Evolutionary conservation across 1,140 invertebrate species (phyloP), one percentile per base, ranked within the genome.

Genomic region (Platyscapa corneri): DNA sequence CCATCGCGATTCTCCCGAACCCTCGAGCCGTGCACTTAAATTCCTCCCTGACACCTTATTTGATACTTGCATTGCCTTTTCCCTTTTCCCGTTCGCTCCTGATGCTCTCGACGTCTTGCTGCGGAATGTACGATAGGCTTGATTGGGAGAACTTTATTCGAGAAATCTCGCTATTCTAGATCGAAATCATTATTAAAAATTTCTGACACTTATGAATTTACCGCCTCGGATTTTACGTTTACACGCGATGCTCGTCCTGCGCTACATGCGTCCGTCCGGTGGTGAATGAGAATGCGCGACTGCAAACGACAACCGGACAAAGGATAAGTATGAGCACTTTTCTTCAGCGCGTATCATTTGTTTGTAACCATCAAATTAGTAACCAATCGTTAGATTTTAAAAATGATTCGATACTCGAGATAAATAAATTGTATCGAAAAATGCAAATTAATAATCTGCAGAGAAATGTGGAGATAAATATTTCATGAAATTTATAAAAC

Each of bases 1-100:
- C 86, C 83, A 85, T 83, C 67, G 46, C 88, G 87, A 89, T 89
- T 90, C 89, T 89, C 89, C 88, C 89, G 49, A 86, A 87, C 83
- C 83, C 67, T 53, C 70, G 53, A 75, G 79, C 70, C 39, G 18
- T 65, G 78, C 53, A 20, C 39, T 64, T 74, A 74, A 64, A 64
- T 74, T 76, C 72, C 76, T 49, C 32, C 49, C 84, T 46, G 84
- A 82, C 84, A 67, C 72, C 39, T 84, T 32, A 42, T 75, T 37
- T 32, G 49, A 32, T 30, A 18, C 18, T 18, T n/a, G 53, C 30
- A 14, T 20, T 70, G 27, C 18, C 70, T 46, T 81, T 49, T 70
- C 10, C 18, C 70, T 46, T 81, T 49, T 70, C 10, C 34, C 46
- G 23, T 3, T 60, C 56, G 23, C 6, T 60, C 23, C 3, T 10